Conservation (phyloP, 2,888 invertebrate genomes). For the Lasioglossum calceatum region DNA sequence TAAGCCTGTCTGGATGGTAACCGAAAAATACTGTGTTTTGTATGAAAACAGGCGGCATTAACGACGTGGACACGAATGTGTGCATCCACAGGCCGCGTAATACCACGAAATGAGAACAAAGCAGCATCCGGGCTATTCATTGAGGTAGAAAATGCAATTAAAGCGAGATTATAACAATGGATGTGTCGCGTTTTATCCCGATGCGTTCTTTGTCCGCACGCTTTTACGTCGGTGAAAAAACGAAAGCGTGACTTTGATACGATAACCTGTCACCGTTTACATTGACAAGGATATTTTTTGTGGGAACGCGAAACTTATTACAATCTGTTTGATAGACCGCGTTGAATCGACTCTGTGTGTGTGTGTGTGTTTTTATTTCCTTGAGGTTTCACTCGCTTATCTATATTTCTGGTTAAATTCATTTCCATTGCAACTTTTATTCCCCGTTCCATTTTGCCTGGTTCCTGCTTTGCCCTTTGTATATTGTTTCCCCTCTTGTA, state of each 20-base stretch:
- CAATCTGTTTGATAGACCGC: constrained; percentile 14
- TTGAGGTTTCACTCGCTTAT: not conserved
- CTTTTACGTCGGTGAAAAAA: constrained; percentile 14
- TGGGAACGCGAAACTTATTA: not conserved
- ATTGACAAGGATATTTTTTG: constrained; percentile 22
- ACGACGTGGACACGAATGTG: constrained; percentile 48
- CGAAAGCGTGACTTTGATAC: constrained; percentile 31
- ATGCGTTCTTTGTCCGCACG: constrained; percentile 26
- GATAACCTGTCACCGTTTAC: constrained; percentile 13
- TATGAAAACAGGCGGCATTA: constrained; percentile 58
- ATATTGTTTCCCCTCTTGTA: not conserved
- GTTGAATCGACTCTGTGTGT: not conserved
- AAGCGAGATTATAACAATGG: constrained; percentile 70
- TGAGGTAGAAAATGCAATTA: constrained; percentile 69
- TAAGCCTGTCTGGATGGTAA: constrained; percentile 51
- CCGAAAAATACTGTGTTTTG: constrained; percentile 63
- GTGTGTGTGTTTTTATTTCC: not conserved
- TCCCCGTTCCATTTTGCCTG: not conserved
- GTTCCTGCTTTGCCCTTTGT: not conserved
- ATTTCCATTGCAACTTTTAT: not conserved
- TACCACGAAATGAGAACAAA: constrained; percentile 67
- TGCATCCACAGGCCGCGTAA: constrained; percentile 42
- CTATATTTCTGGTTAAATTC: not conserved
- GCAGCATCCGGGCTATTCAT: constrained; percentile 62
- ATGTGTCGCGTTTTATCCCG: constrained; percentile 57